Base-by-base conservation (phyloP, 2,797 vertebrate species). In the Arrhamphus sclerolepis region DNA sequence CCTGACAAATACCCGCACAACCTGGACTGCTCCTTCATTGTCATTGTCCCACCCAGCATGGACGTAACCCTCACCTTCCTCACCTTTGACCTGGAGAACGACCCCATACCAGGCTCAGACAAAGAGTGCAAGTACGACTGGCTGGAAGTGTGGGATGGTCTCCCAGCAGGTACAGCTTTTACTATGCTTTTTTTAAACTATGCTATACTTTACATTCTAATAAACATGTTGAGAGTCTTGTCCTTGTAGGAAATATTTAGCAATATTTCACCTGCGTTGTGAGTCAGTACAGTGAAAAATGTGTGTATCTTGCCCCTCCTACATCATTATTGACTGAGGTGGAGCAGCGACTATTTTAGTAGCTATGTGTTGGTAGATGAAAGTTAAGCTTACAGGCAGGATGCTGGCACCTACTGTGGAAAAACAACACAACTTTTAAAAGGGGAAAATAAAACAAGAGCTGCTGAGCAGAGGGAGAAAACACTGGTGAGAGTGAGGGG, bases 1-100 rank as follows among this genome's bases (percentile, higher is more conserved):
- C 97, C 97, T 0, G 97, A 99, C 87, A 99, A 98, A 73, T 98
- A 98, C 78, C 97, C 97, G 8, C 96, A 98, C 89, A 98, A 98
- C 86, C 88, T 99, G 87, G 96, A 98, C 86, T 98, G 97, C 20
- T 70, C 94, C 83, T 98, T 98, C 79, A 97, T 96, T 83, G 97
- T 99, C 84, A 80, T 98, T 55, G 95, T 95, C 75, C 96, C 94
- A 2, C 93, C 96, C 78, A 94, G 93, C 91, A 96, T 96, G 89
- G 97, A 98, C 56, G 95, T 99, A 62, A 91, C 95, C 66, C 93
- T 99, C 79, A 95, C 93, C 82, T 98, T 98, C 77, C 85, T 95
- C 84, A 96, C 95, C 83, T 99, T 99, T 1, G 97, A 98, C 92
- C 93, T 99, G 13, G 98, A 99, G 89, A 96, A 98, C 0, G 98